A percentile compares a stretch with the other conserved stretches of the same genome.
These are phyloP conservation scores for Ectropis grisescens DNA, from an alignment of 1,140 invertebrate genomes.

Conservation along the genomic window DNA sequence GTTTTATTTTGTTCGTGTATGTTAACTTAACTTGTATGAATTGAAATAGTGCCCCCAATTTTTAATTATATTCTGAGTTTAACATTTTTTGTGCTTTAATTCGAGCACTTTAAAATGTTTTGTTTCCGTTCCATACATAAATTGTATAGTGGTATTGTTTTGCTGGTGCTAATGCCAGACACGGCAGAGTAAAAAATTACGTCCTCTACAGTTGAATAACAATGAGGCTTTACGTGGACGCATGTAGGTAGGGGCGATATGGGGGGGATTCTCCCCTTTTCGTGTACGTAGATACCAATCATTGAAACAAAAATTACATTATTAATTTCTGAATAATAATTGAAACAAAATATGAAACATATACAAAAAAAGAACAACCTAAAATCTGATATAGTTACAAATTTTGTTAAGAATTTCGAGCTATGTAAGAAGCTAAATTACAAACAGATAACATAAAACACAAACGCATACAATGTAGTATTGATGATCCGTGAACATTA, in stretches of 20 bases:
- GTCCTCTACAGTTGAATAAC: conserved; percentile 21
- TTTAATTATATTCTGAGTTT: too few relatives aligned
- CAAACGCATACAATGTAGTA: too few relatives aligned
- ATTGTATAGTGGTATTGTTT: conserved; percentile 25
- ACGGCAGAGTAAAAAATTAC: conserved; percentile 19
- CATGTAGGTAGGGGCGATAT: too few relatives aligned
- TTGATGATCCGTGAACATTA: too few relatives aligned
- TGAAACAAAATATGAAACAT: neutral
- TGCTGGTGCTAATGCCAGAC: conserved; percentile 8
- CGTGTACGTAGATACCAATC: neutral
- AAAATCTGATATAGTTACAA: neutral
- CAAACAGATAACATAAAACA: too few relatives aligned
- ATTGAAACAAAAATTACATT: neutral
- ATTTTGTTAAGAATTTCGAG: too few relatives aligned
- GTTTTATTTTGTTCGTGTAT: too few relatives aligned
- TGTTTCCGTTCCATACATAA: conserved; percentile 19
- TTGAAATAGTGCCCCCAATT: too few relatives aligned
- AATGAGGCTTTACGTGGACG: conserved; percentile 13
- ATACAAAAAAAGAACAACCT: neutral
- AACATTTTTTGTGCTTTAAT: too few relatives aligned
- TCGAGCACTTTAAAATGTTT: conserved; percentile 21
- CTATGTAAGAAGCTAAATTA: too few relatives aligned
- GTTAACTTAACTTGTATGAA: too few relatives aligned
- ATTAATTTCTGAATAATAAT: neutral
- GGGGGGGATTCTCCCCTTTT: too few relatives aligned